Evolutionary conservation across 2,888 invertebrate species (phyloP).

Genomic region (Dynastes maya): DNA sequence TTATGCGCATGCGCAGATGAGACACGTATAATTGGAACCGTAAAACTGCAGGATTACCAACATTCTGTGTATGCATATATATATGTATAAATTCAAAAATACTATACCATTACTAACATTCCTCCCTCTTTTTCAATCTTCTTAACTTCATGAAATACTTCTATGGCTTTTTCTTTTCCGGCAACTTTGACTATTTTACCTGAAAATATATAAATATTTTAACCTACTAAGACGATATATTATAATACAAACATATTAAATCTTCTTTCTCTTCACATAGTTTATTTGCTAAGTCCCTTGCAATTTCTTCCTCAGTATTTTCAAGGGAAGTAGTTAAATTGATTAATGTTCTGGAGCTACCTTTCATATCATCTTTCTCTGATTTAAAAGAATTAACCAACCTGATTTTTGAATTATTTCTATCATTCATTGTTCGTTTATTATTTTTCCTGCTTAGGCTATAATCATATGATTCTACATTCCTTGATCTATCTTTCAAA

Average conservation of each 20-base stretch:
- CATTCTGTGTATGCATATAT: neutral
- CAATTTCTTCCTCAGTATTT: slow-evolving; percentile 76
- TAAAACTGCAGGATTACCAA: too few species aligned
- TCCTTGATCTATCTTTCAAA: slow-evolving; percentile 77
- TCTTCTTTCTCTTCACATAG: slow-evolving; percentile 83
- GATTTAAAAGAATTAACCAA: slow-evolving; percentile 72
- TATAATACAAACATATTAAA: slow-evolving; percentile 76
- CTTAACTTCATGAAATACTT: slow-evolving; percentile 86
- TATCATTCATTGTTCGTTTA: slow-evolving; percentile 76
- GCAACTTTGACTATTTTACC: slow-evolving; percentile 81
- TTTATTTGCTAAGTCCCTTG: slow-evolving; percentile 82
- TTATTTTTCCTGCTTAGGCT: slow-evolving; percentile 75
- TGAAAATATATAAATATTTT: slow-evolving; percentile 67
- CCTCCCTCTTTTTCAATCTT: slow-evolving; percentile 88
- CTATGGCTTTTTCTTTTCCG: slow-evolving; percentile 82
- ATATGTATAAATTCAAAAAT: neutral
- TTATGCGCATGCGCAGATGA: too few species aligned
- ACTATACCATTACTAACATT: slow-evolving; percentile 83
- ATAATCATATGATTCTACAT: slow-evolving; percentile 86
- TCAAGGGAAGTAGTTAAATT: slow-evolving; percentile 74
- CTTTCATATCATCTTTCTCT: slow-evolving; percentile 72
- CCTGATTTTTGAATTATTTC: slow-evolving; percentile 75
- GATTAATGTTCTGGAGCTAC: slow-evolving; percentile 74
- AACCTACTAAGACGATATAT: neutral
- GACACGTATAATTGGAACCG: too few species aligned